Conservation (phyloP, 1,140 invertebrate genomes). For the Drosophila carrolli region DNA sequence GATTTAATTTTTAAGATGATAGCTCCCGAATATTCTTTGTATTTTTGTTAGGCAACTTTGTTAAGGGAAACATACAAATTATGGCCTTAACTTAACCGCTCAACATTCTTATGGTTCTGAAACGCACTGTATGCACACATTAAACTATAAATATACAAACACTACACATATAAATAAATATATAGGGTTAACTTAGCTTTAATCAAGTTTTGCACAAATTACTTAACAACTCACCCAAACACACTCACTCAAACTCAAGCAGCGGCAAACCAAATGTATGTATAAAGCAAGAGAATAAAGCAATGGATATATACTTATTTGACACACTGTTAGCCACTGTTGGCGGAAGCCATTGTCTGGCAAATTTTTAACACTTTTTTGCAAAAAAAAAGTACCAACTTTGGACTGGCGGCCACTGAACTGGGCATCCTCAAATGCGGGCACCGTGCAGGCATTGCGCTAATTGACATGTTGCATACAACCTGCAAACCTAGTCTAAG, state of each 20-base stretch:
- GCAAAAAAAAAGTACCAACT: not conserved
- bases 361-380: constrained; percentile 3
- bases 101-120: constrained; percentile 35
- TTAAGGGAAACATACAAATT: not conserved
- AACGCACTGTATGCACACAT: constrained; percentile 35
- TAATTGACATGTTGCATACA: constrained; percentile 9
- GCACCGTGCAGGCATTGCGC: constrained; percentile 3
- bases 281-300: constrained; percentile 41
- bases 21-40: not conserved
- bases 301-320: constrained; percentile 38
- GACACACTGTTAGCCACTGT: constrained; percentile 4
- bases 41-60: not conserved
- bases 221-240: constrained; percentile 24
- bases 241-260: not conserved
- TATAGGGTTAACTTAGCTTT: constrained; percentile 29
- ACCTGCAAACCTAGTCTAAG: not conserved
- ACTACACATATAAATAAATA: constrained; percentile 10
- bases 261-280: constrained; percentile 50
- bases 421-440: constrained; percentile 6
- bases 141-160: constrained; percentile 1
- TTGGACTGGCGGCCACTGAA: constrained; percentile 11
- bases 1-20: not conserved
- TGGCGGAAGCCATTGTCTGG: not conserved
- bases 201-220: constrained; percentile 35
- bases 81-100: constrained; percentile 20